Percentiles rank a stretch among this genome's conserved stretches.
These are phyloP conservation scores for Siniperca knerii DNA, from an alignment of 2,113 vertebrate genomes.

Conservation along the genomic window DNA sequence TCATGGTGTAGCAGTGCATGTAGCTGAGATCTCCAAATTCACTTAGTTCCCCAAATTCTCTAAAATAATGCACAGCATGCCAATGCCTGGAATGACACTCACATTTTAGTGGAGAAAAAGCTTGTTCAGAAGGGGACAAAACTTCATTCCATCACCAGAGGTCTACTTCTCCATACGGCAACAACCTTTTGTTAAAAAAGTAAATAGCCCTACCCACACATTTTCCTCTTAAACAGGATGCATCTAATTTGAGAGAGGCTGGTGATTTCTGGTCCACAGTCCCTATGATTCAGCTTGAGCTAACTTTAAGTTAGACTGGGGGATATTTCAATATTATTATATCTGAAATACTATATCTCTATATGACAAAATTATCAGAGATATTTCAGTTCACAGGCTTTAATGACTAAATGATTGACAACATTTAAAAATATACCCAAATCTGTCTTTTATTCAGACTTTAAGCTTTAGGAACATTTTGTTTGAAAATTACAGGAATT, in stretches of 20 bases:
- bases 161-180: neutral
- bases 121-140: neutral
- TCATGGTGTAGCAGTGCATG: conserved; percentile 50
- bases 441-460: neutral
- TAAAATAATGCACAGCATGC: neutral
- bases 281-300: neutral
- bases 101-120: neutral
- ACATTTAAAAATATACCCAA: neutral
- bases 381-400: neutral
- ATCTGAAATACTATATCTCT: no score
- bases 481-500: neutral
- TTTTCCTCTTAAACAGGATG: conserved; percentile 5
- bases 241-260: conserved; percentile 1
- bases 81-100: neutral
- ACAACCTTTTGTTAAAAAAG: neutral
- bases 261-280: neutral
- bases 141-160: neutral
- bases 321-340: neutral
- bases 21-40: conserved; percentile 19
- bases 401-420: neutral
- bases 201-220: neutral
- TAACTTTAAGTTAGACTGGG: neutral
- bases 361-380: neutral
- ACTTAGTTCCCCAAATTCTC: neutral
- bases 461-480: neutral